These are phyloP conservation scores for Bergia puertoricense DNA, from an alignment of 92 coral and sea anemone species.

Conservation along the genomic window DNA sequence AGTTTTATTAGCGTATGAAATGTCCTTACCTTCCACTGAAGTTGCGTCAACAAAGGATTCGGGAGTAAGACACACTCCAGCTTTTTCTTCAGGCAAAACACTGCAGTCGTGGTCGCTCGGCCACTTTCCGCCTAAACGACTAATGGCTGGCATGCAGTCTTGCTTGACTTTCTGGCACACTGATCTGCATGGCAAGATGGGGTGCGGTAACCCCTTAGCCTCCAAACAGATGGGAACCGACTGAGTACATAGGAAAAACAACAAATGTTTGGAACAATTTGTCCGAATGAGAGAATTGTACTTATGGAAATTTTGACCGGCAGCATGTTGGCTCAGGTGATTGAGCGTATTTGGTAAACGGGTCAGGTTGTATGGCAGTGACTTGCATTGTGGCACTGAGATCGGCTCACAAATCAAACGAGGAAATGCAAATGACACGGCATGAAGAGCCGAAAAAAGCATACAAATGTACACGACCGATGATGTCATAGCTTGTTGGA, in stretches of 20 bases:
- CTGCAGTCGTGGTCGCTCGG: conserved; percentile 67
- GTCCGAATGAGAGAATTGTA: conserved; percentile 55
- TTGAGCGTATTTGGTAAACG: conserved; percentile 70
- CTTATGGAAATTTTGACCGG: conserved; percentile 25
- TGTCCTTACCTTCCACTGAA: conserved; percentile 25
- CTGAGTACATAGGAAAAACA: conserved; percentile 77
- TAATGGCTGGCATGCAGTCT: conserved; percentile 69
- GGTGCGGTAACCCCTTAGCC: conserved; percentile 45
- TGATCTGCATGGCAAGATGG: conserved; percentile 77
- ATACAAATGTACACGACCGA: not conserved
- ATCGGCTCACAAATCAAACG: conserved; percentile 66
- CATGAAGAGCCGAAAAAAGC: not conserved
- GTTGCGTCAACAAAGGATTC: conserved; percentile 55
- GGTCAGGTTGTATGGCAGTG: conserved; percentile 80
- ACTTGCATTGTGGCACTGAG: conserved; percentile 63
- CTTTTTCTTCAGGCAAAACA: conserved; percentile 65
- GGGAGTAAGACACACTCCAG: conserved; percentile 74
- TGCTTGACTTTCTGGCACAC: conserved; percentile 72
- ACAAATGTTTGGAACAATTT: conserved; percentile 74
- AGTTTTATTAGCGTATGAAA: not conserved
- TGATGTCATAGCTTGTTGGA: not conserved
- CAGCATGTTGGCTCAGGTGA: conserved; percentile 56
- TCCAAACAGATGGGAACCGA: conserved; percentile 78
- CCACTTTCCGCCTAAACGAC: conserved; percentile 49
- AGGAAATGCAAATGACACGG: not conserved